Percentiles rank a stretch among this genome's conserved stretches.
These are phyloP conservation scores for Orthonychiurus folsomi DNA, from an alignment of 2,888 invertebrate species.

Conservation along the genomic window DNA sequence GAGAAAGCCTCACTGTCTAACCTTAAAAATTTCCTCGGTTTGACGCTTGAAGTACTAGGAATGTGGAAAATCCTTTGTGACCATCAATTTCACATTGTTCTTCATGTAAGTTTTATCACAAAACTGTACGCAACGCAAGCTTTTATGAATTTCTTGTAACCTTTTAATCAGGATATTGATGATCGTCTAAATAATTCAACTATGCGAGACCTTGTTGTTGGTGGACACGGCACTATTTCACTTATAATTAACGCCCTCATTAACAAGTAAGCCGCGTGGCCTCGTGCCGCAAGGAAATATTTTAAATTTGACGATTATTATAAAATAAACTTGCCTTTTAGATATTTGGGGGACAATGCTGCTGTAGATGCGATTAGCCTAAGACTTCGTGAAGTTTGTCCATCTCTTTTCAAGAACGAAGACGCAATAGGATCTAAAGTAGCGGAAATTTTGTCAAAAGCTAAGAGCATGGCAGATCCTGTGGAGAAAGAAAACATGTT, in stretches of 20 bases:
- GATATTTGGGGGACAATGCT: slow-evolving; percentile 90
- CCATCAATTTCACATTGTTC: slow-evolving; percentile 75
- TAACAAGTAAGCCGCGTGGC: slow-evolving; percentile 53
- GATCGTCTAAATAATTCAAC: slow-evolving; percentile 52
- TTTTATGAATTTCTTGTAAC: not conserved
- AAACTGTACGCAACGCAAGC: not conserved
- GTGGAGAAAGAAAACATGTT: slow-evolving; percentile 33
- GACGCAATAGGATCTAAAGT: slow-evolving; percentile 94
- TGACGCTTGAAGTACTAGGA: slow-evolving; percentile 79
- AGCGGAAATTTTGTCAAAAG: slow-evolving; percentile 40
- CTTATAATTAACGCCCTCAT: slow-evolving; percentile 75
- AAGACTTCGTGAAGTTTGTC: slow-evolving; percentile 80
- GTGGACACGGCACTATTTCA: slow-evolving; percentile 65
- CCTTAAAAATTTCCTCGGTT: slow-evolving; percentile 61
- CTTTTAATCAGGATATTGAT: slow-evolving; percentile 50
- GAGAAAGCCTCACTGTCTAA: slow-evolving; percentile 60
- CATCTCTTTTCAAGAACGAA: slow-evolving; percentile 84
- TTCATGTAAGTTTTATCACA: slow-evolving; percentile 25
- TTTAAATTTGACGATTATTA: slow-evolving; percentile 4
- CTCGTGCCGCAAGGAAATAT: too few species aligned
- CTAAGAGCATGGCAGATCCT: slow-evolving; percentile 26
- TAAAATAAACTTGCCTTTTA: slow-evolving; percentile 41
- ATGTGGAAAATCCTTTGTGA: slow-evolving; percentile 88
- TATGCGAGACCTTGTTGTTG: slow-evolving; percentile 65
- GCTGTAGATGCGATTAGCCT: slow-evolving; percentile 84